Evolutionary conservation across 2,113 vertebrate species (phyloP), one percentile per base, ranked within the genome.

Genomic region (Hypocryptadius cinnamomeus): DNA sequence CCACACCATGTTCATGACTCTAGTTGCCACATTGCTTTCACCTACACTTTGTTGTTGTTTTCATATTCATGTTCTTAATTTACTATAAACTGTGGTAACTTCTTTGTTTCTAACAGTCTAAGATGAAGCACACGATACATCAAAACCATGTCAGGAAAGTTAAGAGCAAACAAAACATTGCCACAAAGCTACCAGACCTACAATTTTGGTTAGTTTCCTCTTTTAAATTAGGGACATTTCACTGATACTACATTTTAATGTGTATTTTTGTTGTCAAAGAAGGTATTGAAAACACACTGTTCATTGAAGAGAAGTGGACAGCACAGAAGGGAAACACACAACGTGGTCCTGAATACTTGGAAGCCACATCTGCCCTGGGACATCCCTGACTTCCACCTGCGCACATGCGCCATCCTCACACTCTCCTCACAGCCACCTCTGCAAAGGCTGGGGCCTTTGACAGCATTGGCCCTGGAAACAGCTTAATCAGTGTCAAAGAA

Each of bases 351-450:
- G 44, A 53, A 45, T 31, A 63, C 25, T 22, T 74, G 16, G 31
- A 89, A 76, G 39, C 13, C 30, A 50, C 11, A 0, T 53, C 16
- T 76, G 74, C 66, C 39, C 61, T 54, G 54, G 42, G 22, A 57
- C 11, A n/a, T 31, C 20, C 31, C 35, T 61, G 59, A 68, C 47
- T 66, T 59, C 42, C 63, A 71, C 5, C 33, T 33, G 28, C 30
- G n/a, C 1, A 5, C 5, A 3, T 14, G 28, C 10, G 65, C 28
- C 48, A 50, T 19, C 63, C n/a, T 53, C 39, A 63, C 0, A 3
- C 10, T 23, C n/a, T 66, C 48, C 51, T 71, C 44, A 63, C 23
- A 54, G 42, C 6, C 2, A 3, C 19, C n/a, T 40, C 24, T 66
- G 2, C 51, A 71, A 33, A 71, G 18, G 27, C 45, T 20, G 30